Conservation (phyloP, 2,888 invertebrate species). For the Anthoptus insignis region DNA sequence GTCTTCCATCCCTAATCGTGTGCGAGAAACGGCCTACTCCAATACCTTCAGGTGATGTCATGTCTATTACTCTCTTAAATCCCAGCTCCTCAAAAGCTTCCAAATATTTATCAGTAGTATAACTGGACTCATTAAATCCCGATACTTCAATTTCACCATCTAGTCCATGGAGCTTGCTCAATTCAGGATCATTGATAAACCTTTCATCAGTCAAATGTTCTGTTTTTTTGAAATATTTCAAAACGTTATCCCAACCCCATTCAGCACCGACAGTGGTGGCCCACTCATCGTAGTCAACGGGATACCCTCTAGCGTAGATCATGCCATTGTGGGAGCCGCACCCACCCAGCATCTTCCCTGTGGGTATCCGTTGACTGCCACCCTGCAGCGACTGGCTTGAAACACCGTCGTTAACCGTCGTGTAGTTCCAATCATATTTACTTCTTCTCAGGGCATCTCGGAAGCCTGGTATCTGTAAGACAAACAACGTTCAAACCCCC, state of each 20-base stretch:
- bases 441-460: conserved; percentile 57
- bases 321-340: conserved; percentile 74
- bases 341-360: conserved; percentile 74
- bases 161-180: conserved; percentile 65
- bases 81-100: conserved; percentile 69
- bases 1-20: conserved; percentile 64
- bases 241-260: conserved; percentile 70
- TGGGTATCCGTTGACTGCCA: conserved; percentile 67
- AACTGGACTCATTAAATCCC: conserved; percentile 55
- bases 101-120: conserved; percentile 57
- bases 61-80: conserved; percentile 67
- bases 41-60: conserved; percentile 68
- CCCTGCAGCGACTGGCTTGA: conserved; percentile 65
- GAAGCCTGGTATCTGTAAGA: conserved; percentile 67
- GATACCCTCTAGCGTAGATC: conserved; percentile 74
- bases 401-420: conserved; percentile 60
- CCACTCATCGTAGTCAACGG: conserved; percentile 74
- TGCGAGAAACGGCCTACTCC: conserved; percentile 75
- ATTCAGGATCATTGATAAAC: conserved; percentile 60
- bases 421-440: conserved; percentile 75
- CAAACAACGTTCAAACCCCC: no score
- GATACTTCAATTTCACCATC: conserved; percentile 71
- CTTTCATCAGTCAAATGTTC: conserved; percentile 69
- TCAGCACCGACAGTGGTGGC: conserved; percentile 57
- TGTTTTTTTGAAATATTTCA: conserved; percentile 72